Base-by-base conservation (phyloP, 2,888 invertebrate species). In the Drosophila yooni region DNA sequence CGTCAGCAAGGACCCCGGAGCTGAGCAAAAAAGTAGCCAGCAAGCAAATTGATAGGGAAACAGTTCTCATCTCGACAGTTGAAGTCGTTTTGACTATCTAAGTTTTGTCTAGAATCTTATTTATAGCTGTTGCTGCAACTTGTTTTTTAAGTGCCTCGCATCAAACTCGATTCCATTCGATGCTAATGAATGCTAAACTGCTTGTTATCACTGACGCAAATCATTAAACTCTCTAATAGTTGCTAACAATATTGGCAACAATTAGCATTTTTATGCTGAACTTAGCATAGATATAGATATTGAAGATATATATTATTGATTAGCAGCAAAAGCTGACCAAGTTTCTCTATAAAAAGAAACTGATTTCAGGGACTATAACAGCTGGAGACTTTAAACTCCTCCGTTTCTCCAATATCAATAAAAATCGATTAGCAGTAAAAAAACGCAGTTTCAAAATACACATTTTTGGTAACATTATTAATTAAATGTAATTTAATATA, bases 21-120 rank as follows among this genome's bases (percentile, higher is more conserved):
- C 27, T 27, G 3, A 73, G 33, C 48, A 46, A 46, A 25, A 73
- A 29, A 43, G 48, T n/a, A 15, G 36, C 50, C 61, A 73, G 13
- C 15, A 66, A 21, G 27, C 60, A 56, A 29, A 72, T 48, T 5
- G 40, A 11, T 11, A 52, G 27, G 25, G 25, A 8, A 21, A 29
- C 4, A 8, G 18, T 8, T 34, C 11, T 65, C 73, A 73, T 73
- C 52, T 52, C 33, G 38, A 33, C 54, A 38, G 13, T n/a, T 46
- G 11, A 10, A 3, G 36, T 27, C 3, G 11, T 36, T 36, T 36
- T 18, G 29, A 6, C 33, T 11, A 15, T n/a, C 46, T 15, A 25
- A 18, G 27, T 7, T 13, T 18, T n/a, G 21, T 7, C 15, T 18
- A 10, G 15, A 33, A 15, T 53, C 33, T n/a, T 56, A 48, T 73